A percentile compares a stretch with the other conserved stretches of the same genome.
Evolutionary conservation across 2,888 invertebrate genomes (phyloP).

Genomic region (Ferdinandea cuprea): DNA sequence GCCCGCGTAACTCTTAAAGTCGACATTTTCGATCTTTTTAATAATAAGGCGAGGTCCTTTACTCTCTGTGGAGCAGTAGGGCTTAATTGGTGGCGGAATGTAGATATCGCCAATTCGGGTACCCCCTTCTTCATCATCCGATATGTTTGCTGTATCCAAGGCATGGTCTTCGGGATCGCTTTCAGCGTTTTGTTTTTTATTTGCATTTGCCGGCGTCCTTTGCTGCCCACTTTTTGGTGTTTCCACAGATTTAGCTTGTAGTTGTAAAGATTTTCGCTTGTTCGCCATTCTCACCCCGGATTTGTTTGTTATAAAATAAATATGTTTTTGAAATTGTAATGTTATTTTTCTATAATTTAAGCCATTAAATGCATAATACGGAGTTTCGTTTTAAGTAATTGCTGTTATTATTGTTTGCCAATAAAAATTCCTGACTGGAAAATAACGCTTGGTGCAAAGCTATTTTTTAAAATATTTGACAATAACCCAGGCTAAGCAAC

Average conservation of each 20-base stretch:
- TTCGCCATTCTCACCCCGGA: slow-evolving; percentile 43
- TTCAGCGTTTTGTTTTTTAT: slow-evolving; percentile 2
- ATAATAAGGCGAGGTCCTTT: slow-evolving; percentile 95
- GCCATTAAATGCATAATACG: slow-evolving; percentile 28
- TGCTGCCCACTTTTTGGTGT: slow-evolving; percentile 28
- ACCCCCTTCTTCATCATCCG: slow-evolving; percentile 86
- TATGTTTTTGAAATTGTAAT: background rate
- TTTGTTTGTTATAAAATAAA: background rate
- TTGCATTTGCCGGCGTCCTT: slow-evolving; percentile 22
- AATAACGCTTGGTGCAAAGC: slow-evolving; percentile 59
- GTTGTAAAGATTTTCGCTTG: slow-evolving; percentile 57
- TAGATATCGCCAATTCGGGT: slow-evolving; percentile 91
- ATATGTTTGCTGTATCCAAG: slow-evolving; percentile 79
- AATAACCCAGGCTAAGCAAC: slow-evolving; percentile 41
- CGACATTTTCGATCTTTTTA: slow-evolving; percentile 93
- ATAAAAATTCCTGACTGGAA: slow-evolving; percentile 24
- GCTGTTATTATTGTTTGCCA: background rate
- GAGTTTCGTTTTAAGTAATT: background rate
- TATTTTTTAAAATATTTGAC: slow-evolving; percentile 62
- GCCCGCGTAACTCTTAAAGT: slow-evolving; percentile 98
- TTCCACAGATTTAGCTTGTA: slow-evolving; percentile 30
- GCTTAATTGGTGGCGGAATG: slow-evolving; percentile 90
- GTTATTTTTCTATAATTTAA: slow-evolving; percentile 2
- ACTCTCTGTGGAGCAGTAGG: slow-evolving; percentile 88
- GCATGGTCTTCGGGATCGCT: slow-evolving; percentile 69